Evolutionary conservation across 2,113 vertebrate genomes (phyloP), one percentile per base, ranked within the genome.

Genomic region (Mola mola): DNA sequence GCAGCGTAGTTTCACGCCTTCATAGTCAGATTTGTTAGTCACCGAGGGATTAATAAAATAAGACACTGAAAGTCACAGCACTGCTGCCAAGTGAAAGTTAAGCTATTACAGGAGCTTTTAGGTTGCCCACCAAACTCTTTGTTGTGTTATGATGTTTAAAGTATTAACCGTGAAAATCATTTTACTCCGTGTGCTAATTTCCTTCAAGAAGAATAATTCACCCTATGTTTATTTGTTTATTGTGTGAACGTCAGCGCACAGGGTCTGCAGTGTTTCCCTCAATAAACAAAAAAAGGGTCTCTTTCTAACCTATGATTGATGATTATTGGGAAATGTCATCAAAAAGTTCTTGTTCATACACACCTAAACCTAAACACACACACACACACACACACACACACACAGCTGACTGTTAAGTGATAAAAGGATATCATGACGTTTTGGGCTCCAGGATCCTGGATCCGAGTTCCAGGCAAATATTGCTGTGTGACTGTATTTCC

Each of bases 401-500:
- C 43, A 8, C 6, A 15, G n/a, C 15, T 29, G 26, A 6, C 2
- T 47, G 21, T 20, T 6, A 20, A 17, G 33, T 51, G 22, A 43
- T 41, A 3, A 43, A 25, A 52, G 17, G 29, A 37, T 43, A 10
- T 38, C 19, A 34, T 28, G n/a, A 31, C 37, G 9, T 24, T 29
- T 24, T 28, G 3, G 1, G 6, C 26, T 56, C 29, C 24, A 1
- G 9, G 33, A 51, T 70, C 40, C 36, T 53, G 53, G 21, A 57
- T 68, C 25, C 6, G 11, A 49, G 6, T 5, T 66, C 37, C 1
- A 21, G 11, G 43, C 12, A 79, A 79, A 76, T 63, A 67, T 37
- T 10, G 2, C 7, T 5, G 1, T 10, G 17, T 29, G 8, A 47
- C 15, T n/a, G 25, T 43, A 65, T 16, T 29, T 36, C 12, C 8